These are phyloP conservation scores for Dendrocincla tyrannina DNA, from an alignment of 2,797 vertebrate species.

Conservation along the genomic window DNA sequence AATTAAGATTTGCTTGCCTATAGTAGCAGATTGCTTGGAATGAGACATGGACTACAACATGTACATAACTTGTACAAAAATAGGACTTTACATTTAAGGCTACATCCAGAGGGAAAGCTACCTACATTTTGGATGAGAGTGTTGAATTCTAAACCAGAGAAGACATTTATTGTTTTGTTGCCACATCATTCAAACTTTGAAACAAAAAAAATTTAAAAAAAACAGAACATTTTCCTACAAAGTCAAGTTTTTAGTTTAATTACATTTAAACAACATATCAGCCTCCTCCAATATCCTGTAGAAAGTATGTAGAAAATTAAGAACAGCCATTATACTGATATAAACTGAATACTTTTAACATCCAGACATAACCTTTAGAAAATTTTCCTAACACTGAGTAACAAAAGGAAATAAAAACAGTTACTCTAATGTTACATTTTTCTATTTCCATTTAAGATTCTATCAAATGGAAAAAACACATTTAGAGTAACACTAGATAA, in stretches of 20 bases:
- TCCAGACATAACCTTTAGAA: background rate
- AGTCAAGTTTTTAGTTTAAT: background rate
- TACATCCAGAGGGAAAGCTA: background rate
- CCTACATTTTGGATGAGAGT: background rate
- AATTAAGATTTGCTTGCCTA: conserved; percentile 6
- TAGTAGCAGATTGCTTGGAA: background rate
- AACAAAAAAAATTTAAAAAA: background rate
- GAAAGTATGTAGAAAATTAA: background rate
- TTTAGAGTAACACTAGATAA: background rate
- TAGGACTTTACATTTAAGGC: background rate
- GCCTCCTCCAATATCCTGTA: background rate
- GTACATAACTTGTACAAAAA: background rate
- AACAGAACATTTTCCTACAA: background rate
- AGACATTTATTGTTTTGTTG: background rate
- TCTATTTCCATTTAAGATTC: background rate
- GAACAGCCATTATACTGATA: background rate
- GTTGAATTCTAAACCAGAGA: background rate
- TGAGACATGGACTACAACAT: background rate
- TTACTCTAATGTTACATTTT: background rate
- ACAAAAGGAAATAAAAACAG: background rate
- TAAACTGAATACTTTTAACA: background rate
- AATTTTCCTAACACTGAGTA: background rate
- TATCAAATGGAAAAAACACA: background rate
- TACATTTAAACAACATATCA: background rate
- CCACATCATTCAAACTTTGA: background rate